Conservation (phyloP, 1,140 invertebrate species). For the Geopemphigus sp. region DNA sequence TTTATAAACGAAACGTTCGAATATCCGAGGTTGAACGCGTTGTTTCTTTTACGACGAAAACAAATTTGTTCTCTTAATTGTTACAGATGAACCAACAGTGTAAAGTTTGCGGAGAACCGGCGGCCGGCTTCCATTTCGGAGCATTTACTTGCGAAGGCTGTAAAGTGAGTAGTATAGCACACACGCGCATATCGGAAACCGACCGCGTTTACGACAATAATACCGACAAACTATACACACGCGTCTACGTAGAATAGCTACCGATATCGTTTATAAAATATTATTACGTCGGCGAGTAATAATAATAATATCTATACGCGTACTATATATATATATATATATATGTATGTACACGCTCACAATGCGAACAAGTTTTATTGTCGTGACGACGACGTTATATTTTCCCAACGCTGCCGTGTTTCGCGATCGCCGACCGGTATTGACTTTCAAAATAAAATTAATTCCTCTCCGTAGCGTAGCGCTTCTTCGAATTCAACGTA, state of each 20-base stretch:
- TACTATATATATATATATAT: not conserved
- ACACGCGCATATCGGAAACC: no score
- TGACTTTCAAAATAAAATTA: conserved; percentile 20
- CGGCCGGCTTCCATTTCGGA: conserved; percentile 94
- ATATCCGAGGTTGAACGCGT: not conserved
- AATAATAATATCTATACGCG: no score
- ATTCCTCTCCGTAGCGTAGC: not conserved
- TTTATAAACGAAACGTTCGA: no score
- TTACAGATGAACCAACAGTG: conserved; percentile 92
- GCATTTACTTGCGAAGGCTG: conserved; percentile 97
- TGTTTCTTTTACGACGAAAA: no score
- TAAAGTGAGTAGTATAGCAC: conserved; percentile 69
- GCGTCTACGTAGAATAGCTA: no score
- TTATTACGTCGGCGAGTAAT: not conserved
- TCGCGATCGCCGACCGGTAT: not conserved
- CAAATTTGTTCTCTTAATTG: conserved; percentile 54
- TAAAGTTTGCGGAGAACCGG: conserved; percentile 91
- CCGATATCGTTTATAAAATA: not conserved
- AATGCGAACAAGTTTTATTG: conserved; percentile 21
- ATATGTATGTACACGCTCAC: not conserved
- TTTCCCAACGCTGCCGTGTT: not conserved
- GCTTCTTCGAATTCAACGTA: not conserved
- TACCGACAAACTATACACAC: no score
- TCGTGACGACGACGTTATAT: not conserved
- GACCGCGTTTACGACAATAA: no score